Evolutionary conservation across 1,140 invertebrate genomes (phyloP).

Genomic region (Dinothrombium tinctorium): DNA sequence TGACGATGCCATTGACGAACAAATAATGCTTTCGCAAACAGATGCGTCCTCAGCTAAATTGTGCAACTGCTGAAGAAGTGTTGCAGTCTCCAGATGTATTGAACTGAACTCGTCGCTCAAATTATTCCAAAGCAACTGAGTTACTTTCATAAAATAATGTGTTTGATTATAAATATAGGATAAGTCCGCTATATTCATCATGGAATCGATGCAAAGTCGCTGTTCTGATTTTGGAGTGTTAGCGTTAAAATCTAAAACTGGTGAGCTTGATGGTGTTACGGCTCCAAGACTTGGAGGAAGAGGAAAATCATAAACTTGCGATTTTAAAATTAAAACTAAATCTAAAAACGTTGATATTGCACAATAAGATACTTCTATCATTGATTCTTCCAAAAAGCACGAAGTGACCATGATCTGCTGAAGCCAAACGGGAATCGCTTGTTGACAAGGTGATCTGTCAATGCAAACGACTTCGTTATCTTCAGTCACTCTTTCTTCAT

Average conservation of each 20-base stretch:
- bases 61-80: conserved; percentile 41
- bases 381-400: conserved; percentile 8
- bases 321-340: conserved; percentile 2
- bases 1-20: conserved; percentile 24
- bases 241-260: conserved; percentile 8
- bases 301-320: background rate
- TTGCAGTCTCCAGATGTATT: conserved; percentile 35
- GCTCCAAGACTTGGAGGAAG: background rate
- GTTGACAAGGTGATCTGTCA: background rate
- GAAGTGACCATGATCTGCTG: conserved; percentile 3
- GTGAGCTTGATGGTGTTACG: conserved; percentile 11
- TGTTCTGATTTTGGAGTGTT: background rate
- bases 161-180: conserved; percentile 14
- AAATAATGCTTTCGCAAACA: conserved; percentile 42
- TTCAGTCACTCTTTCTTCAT: background rate
- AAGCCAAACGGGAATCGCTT: background rate
- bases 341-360: conserved; percentile 4
- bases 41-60: conserved; percentile 33
- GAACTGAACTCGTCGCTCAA: conserved; percentile 30
- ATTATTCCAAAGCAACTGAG: conserved; percentile 39
- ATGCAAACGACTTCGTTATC: background rate
- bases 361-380: conserved; percentile 12
- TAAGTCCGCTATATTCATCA: conserved; percentile 17
- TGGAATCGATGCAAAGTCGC: conserved; percentile 14
- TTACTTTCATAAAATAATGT: conserved; percentile 26